phyloP scores from a whole-genome alignment of 2,113 vertebrate genomes.

The Misgurnus anguillicaudatus region DNA sequence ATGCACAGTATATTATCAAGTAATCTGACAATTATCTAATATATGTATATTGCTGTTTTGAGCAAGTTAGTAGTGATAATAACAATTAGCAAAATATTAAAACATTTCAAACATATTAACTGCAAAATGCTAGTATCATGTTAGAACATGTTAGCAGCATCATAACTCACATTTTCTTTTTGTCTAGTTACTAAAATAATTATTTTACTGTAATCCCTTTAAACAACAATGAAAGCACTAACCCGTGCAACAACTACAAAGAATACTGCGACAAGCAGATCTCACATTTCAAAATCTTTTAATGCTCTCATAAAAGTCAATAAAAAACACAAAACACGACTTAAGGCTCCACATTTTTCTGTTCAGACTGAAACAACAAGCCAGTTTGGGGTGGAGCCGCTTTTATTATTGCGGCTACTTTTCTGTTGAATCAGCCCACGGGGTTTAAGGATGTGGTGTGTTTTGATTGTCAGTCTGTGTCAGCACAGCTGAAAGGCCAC shows the following conservation, averaged over 20 bases:
- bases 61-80: too few species aligned
- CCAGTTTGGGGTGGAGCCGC: constrained; percentile 10
- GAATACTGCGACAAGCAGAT: neutral
- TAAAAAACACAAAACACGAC: neutral
- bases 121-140: too few species aligned
- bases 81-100: too few species aligned
- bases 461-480: constrained; percentile 30
- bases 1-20: neutral
- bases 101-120: too few species aligned
- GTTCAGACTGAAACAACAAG: constrained; percentile 29
- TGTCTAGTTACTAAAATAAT: too few species aligned
- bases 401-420: constrained; percentile 38
- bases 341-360: constrained; percentile 22
- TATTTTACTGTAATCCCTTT: too few species aligned
- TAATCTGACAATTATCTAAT: neutral
- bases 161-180: too few species aligned
- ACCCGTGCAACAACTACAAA: too few species aligned
- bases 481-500: constrained; percentile 12
- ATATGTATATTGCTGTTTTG: too few species aligned
- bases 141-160: too few species aligned
- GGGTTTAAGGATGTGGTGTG: constrained; percentile 13
- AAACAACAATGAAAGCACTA: too few species aligned
- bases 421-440: constrained; percentile 45
- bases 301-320: neutral
- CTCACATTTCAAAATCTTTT: neutral